Base-by-base conservation (phyloP, 2,113 vertebrate genomes). In the Onychostoma macrolepis region DNA sequence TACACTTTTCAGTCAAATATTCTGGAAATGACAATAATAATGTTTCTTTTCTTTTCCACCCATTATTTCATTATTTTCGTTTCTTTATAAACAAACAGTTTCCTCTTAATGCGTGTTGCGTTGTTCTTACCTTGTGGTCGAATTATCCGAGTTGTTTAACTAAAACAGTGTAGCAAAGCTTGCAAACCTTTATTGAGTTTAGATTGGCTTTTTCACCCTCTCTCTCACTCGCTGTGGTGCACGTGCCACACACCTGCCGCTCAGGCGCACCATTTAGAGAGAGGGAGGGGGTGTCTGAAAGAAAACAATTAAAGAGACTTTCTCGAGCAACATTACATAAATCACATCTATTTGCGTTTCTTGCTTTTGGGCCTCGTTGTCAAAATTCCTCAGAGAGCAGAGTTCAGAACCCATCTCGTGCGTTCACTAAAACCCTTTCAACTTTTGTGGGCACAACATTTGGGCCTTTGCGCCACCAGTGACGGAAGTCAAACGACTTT, bases 211-310 rank as follows among this genome's bases (percentile, higher is more conserved):
- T 81, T 72, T 80, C 79, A 36, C 86, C 58, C 67, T 82, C 78
- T 80, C 67, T 69, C 56, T 45, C 84, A 0, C 84, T 33, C 84
- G 15, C 56, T 43, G 33, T 38, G 76, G 33, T 80, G 85, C 90
- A 92, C 90, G 84, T 89, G 88, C 85, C 88, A 90, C 93, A 94
- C 95, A 95, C 94, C 95, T 95, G 95, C 94, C 83, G 86, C 84
- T 85, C 41, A 61, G 78, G 79, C 87, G 30, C 50, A 69, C 74
- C 38, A 80, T 88, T 88, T 33, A 38, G 48, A 83, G 41, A 71
- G 79, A 86, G 19, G 89, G 91, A 90, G 87, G 92, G 56, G 92
- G 87, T 63, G 28, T 33, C 45, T 15, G 33, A 45, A 7, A 63
- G 71, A 76, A 65, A 26, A 80, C 69, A 58, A 84, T 84, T 84